Base-by-base conservation (phyloP, 2,888 invertebrate genomes). In the Cephalotes varians region DNA sequence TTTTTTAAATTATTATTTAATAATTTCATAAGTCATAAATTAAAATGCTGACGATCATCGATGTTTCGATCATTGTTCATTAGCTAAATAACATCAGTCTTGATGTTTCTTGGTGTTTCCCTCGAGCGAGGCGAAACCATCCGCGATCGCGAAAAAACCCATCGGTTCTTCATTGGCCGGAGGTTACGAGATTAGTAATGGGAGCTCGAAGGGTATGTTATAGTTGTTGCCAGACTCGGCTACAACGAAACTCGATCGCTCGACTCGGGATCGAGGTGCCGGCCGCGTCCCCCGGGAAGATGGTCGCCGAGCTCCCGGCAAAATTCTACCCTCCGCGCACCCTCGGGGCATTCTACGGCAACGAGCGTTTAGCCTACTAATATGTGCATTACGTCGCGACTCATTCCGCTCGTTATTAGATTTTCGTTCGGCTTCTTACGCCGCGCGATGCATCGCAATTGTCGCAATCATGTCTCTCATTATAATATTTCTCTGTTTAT, bases 361-460 rank as follows among this genome's bases (percentile, higher is more conserved):
- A 90, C 91, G 91, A 88, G 62, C 91, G 88, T 93, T 93, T 92
- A 92, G 90, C 88, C 87, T 81, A 90, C 91, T 93, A 93, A 93
- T 93, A 93, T 85, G 84, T 64, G 86, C 72, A 87, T 91, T 91
- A 89, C 81, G 64, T 72, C 73, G 81, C 69, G 77, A 84, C 37
- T 86, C 54, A 34, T 62, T 79, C 80, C 74, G 37, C 54, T 37
- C 21, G 37, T 71, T 7, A 7, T 51, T 71, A 21, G 31, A 69
- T 10, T 49, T 49, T 34, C 28, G 28, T 65, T 10, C 74, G 60
- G 72, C 69, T 79, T 21, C 56, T 47, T 73, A 15, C 21, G 7
- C 71, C 71, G 54, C 15, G 54, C 37, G 21, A 71, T 6, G 34
- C 18, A 37, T 69, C 31, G 12, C 69, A 34, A 37, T 40, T 40